Base-by-base conservation (phyloP, 2,113 vertebrate genomes). In the Antechinus stuartii region DNA sequence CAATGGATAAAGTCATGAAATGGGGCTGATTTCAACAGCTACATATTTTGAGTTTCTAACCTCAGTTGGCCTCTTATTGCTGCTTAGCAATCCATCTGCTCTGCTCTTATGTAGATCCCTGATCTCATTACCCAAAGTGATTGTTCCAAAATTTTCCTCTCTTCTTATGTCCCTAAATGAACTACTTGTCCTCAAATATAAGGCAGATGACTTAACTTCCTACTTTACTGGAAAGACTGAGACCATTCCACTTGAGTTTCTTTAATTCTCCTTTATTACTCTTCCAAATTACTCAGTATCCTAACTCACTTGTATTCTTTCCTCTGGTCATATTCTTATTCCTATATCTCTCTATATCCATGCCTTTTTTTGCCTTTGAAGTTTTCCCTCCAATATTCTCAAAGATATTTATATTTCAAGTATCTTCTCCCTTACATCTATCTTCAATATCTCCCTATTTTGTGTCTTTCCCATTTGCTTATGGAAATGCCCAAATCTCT, bases 41-140 rank as follows among this genome's bases (percentile, higher is more conserved):
- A 84, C 68, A 84, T 84, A 42, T 84, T 84, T 84, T 84, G 68
- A n/a, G 68, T 84, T 84, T 42, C 68, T 84, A 84, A 84, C 68
- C 68, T 84, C 68, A 84, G 35, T 84, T 84, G 68, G 68, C 68
- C 68, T 42, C n/a, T 84, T 84, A 42, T 84, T 84, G 68, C 68
- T 84, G 68, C 68, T 84, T 84, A 84, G 68, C 68, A 84, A 42
- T 42, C 68, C 68, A 84, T 84, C 68, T 84, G 68, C 68, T 76
- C 61, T 76, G 30, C 61, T 76, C 30, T 76, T n/a, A 76, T 76
- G 68, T 84, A 84, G 68, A 84, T 42, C 42, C 68, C 68, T 42
- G 68, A 42, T 84, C 68, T 42, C 68, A 84, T 84, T 84, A 42
- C 16, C 68, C 68, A 84, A 6, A 42, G n/a, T 84, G 68, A 42